Conservation (phyloP, 2,888 invertebrate species). For the Drosophila atripex region DNA sequence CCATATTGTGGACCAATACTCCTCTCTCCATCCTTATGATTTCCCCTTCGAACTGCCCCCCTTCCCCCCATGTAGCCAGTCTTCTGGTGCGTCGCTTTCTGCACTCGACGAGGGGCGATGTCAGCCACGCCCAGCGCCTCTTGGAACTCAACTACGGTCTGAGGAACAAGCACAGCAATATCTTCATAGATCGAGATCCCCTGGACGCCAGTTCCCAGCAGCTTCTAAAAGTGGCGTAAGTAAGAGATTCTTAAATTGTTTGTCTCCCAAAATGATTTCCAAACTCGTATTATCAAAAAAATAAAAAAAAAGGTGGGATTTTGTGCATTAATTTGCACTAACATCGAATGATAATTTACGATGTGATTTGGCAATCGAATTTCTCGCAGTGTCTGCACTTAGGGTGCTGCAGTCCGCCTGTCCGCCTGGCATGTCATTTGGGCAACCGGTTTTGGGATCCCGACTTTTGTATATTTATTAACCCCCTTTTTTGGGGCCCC, state of each 20-base stretch:
- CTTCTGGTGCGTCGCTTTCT: constrained; percentile 79
- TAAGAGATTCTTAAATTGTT: constrained; percentile 19
- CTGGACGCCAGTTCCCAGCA: constrained; percentile 77
- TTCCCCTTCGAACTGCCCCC: background rate
- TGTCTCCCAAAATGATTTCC: too few relatives aligned
- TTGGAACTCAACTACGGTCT: constrained; percentile 84
- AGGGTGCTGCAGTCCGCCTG: background rate
- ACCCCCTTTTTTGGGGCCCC: background rate
- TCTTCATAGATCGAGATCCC: constrained; percentile 86
- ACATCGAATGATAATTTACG: background rate
- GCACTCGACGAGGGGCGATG: constrained; percentile 77
- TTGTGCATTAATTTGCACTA: background rate
- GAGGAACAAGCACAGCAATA: constrained; percentile 85
- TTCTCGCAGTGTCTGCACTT: background rate
- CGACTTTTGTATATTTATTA: constrained; percentile 2
- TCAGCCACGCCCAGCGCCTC: constrained; percentile 78
- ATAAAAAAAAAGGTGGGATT: too few relatives aligned
- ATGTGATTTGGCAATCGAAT: background rate
- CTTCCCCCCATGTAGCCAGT: constrained; percentile 54
- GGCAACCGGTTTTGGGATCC: constrained; percentile 28
- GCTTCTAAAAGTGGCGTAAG: constrained; percentile 81
- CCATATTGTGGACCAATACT: constrained; percentile 7
- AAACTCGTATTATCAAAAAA: too few relatives aligned
- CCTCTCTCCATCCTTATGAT: constrained; percentile 5
- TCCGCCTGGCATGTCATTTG: constrained; percentile 3